These are phyloP conservation scores for Macaria liturata DNA, from an alignment of 2,888 invertebrate genomes.

Conservation along the genomic window DNA sequence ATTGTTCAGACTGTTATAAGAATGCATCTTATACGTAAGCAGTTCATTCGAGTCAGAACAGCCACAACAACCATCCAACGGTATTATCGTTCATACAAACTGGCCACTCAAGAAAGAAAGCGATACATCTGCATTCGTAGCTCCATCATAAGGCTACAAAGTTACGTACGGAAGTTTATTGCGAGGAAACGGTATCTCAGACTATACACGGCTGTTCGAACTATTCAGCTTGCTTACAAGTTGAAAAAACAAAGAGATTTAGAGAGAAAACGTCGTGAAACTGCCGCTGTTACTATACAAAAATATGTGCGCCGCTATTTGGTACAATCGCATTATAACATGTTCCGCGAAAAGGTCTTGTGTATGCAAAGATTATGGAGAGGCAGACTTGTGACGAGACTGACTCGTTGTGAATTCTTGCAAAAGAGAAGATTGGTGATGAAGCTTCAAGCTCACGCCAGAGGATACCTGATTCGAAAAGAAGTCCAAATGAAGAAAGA, in stretches of 20 bases:
- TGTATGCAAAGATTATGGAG: conserved; percentile 70
- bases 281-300: conserved; percentile 61
- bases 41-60: conserved; percentile 43
- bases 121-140: conserved; percentile 43
- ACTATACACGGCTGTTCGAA: conserved; percentile 48
- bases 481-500: conserved; percentile 71
- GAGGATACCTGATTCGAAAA: conserved; percentile 78
- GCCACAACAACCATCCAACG: conserved; percentile 63
- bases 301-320: conserved; percentile 61
- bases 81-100: conserved; percentile 59
- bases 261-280: conserved; percentile 42
- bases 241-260: conserved; percentile 46
- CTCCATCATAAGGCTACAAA: conserved; percentile 51
- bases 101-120: conserved; percentile 43
- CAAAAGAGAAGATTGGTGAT: conserved; percentile 56
- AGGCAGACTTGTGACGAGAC: conserved; percentile 61
- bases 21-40: conserved; percentile 52
- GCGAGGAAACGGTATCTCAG: conserved; percentile 54
- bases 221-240: conserved; percentile 68
- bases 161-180: conserved; percentile 48
- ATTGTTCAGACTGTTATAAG: conserved; percentile 64
- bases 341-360: conserved; percentile 51
- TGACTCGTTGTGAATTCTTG: conserved; percentile 58
- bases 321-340: conserved; percentile 50
- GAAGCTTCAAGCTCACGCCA: conserved; percentile 68